These are phyloP conservation scores for Anolis carolinensis DNA, from an alignment of 2,113 vertebrate genomes.

Conservation along the genomic window DNA sequence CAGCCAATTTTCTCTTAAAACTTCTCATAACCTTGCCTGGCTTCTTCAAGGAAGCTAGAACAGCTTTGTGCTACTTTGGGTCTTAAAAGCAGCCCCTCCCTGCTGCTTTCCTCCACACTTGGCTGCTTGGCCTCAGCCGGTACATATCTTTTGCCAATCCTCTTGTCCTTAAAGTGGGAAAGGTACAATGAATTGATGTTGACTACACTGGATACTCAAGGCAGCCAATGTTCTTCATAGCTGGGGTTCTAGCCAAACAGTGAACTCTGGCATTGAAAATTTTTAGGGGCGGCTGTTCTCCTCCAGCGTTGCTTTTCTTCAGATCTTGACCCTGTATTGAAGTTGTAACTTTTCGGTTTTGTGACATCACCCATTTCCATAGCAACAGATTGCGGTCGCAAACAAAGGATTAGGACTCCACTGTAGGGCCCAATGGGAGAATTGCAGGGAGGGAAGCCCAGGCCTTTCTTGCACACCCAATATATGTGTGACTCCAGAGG, in stretches of 20 bases:
- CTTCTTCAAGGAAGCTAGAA: not conserved
- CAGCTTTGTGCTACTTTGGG: not conserved
- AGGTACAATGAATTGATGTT: slow-evolving; percentile 10
- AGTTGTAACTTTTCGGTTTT: slow-evolving; percentile 30
- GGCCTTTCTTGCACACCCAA: not conserved
- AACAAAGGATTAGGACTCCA: slow-evolving; percentile 30
- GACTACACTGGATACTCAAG: slow-evolving; percentile 15
- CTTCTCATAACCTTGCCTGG: not conserved
- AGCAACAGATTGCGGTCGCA: slow-evolving; percentile 3
- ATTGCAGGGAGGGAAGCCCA: not conserved
- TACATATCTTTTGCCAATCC: not conserved
- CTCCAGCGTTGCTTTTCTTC: not conserved
- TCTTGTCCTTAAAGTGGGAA: slow-evolving; percentile 3
- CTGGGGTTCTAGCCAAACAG: slow-evolving; percentile 30
- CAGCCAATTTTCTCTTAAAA: not conserved
- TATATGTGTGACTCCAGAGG: not conserved
- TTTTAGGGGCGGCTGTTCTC: slow-evolving; percentile 12
- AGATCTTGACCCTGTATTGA: slow-evolving; percentile 8
- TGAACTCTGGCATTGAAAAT: slow-evolving; percentile 12
- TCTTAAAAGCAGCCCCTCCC: not conserved
- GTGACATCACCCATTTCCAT: slow-evolving; percentile 23
- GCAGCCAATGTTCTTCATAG: not conserved
- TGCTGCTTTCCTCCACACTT: not conserved
- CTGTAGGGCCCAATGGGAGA: slow-evolving; percentile 17
- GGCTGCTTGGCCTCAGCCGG: not conserved